Conservation (phyloP, 1,140 invertebrate species). For the Neodiprion fabricii region DNA sequence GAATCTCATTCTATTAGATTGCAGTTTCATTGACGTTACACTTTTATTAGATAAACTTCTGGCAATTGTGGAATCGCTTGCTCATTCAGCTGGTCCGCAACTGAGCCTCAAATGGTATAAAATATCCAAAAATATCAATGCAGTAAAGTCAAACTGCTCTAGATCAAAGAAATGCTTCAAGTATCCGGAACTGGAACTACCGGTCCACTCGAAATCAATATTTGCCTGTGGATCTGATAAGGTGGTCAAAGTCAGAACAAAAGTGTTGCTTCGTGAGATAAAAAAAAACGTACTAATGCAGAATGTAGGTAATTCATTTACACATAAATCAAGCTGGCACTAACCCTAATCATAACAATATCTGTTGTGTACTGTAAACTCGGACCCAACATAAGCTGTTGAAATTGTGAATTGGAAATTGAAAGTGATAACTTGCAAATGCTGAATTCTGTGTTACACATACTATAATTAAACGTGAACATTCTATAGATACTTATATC, state of each 20-base stretch:
- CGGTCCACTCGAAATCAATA: background rate
- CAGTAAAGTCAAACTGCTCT: background rate
- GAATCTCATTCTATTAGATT: background rate
- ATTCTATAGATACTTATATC: background rate
- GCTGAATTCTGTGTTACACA: too few relatives aligned
- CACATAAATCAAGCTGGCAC: too few relatives aligned
- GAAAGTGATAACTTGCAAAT: too few relatives aligned
- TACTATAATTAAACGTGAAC: background rate
- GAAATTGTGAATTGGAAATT: too few relatives aligned
- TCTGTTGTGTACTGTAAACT: too few relatives aligned
- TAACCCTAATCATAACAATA: too few relatives aligned
- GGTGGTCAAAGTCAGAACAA: background rate
- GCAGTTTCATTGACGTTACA: background rate
- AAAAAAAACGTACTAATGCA: background rate
- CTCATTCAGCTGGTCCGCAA: background rate
- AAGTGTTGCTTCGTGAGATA: background rate
- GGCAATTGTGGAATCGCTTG: conserved; percentile 3
- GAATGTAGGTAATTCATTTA: background rate
- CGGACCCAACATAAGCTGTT: too few relatives aligned
- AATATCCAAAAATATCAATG: background rate
- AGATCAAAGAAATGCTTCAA: background rate
- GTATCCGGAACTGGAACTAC: background rate
- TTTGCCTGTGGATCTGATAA: background rate
- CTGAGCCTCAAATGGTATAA: background rate
- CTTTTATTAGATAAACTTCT: conserved; percentile 2